phyloP scores from a whole-genome alignment of 2,797 vertebrate genomes.

The Phrynocephalus vlangalii region DNA sequence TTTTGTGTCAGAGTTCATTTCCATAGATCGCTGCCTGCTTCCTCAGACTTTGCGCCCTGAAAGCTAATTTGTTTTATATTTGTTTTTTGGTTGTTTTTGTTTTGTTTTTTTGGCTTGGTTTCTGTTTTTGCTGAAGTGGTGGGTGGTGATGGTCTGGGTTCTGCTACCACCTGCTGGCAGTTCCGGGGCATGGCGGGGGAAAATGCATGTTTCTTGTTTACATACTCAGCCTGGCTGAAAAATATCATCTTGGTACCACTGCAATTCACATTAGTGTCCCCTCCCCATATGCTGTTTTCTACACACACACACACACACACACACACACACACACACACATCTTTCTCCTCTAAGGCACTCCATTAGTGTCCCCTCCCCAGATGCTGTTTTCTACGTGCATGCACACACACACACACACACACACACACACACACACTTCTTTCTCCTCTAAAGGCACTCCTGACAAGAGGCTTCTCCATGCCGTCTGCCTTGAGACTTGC shows the following conservation, averaged over 20 bases:
- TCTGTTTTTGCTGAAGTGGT: background rate
- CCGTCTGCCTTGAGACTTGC: background rate
- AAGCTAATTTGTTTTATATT: no score
- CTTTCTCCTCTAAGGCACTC: background rate
- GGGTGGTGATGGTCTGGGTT: background rate
- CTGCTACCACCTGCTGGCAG: constrained; percentile 25
- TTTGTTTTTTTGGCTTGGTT: no score
- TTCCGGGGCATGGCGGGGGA: background rate
- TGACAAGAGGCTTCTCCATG: background rate
- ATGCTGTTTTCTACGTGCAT: background rate
- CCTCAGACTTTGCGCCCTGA: no score
- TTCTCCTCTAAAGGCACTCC: background rate
- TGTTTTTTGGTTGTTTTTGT: no score
- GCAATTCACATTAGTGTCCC: no score
- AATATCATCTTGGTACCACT: background rate
- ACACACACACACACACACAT: no score
- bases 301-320: no score
- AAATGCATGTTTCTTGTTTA: background rate
- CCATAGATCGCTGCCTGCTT: no score
- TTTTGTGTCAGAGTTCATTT: no score
- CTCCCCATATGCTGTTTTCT: background rate
- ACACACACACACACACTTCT: background rate
- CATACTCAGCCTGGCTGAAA: background rate
- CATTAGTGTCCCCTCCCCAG: no score
- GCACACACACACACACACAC: no score